Conservation (phyloP, 2,113 vertebrate genomes). For the Upupa epops region DNA sequence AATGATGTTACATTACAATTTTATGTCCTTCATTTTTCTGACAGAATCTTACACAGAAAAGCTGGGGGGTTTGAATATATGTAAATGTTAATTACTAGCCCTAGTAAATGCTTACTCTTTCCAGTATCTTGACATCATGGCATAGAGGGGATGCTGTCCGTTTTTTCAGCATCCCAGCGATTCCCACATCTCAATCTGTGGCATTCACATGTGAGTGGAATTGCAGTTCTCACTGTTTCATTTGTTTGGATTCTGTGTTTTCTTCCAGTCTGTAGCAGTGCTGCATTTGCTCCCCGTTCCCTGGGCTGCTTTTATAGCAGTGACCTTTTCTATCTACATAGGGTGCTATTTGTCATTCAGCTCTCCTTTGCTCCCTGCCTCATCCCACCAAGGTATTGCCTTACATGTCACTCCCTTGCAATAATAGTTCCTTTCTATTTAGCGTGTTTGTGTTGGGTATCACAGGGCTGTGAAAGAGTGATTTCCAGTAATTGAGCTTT, state of each 20-base stretch:
- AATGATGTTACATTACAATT: neutral
- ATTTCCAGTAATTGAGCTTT: constrained; percentile 19
- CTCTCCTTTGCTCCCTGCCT: neutral
- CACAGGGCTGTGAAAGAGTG: constrained; percentile 21
- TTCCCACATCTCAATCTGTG: constrained; percentile 29
- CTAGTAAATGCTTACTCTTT: constrained; percentile 17
- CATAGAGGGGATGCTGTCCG: neutral
- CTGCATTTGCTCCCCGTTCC: constrained; percentile 52
- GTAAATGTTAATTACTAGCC: constrained; percentile 8
- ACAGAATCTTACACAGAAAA: neutral
- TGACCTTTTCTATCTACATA: constrained; percentile 65
- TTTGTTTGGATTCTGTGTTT: constrained; percentile 63
- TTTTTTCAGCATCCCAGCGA: constrained; percentile 32
- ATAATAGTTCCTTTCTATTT: neutral
- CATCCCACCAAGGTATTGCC: neutral
- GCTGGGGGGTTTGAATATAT: neutral
- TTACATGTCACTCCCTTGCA: neutral
- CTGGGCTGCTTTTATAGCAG: constrained; percentile 69
- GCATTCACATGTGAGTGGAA: constrained; percentile 56
- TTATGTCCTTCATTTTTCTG: neutral
- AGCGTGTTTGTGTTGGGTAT: constrained; percentile 16
- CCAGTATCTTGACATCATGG: neutral
- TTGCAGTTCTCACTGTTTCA: constrained; percentile 49
- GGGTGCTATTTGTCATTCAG: constrained; percentile 39
- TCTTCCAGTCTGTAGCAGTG: constrained; percentile 46